These are phyloP conservation scores for Halictus ligatus DNA, from an alignment of 2,888 invertebrate genomes.

Conservation along the genomic window DNA sequence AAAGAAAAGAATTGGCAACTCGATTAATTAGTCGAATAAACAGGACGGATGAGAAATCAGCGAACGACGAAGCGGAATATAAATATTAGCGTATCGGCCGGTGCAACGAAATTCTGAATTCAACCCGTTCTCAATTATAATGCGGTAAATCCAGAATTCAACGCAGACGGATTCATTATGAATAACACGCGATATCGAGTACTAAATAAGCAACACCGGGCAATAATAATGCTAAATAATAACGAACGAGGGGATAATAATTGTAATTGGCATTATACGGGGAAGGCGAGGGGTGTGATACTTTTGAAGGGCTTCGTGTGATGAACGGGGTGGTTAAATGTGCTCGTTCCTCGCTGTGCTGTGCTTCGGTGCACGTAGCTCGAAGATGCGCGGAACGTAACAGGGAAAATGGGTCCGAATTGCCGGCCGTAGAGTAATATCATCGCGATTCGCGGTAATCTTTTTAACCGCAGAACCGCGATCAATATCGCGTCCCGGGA, in stretches of 20 bases:
- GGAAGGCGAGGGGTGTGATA: background rate
- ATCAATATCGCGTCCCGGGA: conserved; percentile 69
- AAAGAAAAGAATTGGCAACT: background rate
- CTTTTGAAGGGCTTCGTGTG: background rate
- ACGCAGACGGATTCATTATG: background rate
- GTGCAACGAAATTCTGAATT: background rate
- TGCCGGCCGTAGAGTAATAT: conserved; percentile 37
- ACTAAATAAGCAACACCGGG: background rate
- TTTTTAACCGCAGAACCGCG: conserved; percentile 66
- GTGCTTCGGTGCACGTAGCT: background rate
- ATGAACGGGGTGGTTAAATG: background rate
- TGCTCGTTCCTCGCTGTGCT: background rate
- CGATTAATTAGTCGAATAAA: background rate
- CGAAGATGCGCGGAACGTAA: conserved; percentile 13
- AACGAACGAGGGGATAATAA: background rate
- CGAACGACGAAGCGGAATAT: background rate
- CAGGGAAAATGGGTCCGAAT: conserved; percentile 19
- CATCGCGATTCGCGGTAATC: conserved; percentile 66
- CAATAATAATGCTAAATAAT: background rate
- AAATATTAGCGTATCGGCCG: background rate
- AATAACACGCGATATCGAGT: background rate
- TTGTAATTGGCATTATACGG: background rate
- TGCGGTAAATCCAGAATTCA: background rate
- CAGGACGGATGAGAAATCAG: background rate
- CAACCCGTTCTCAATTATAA: background rate